A percentile compares a stretch with the other conserved stretches of the same genome.
These are phyloP conservation scores for Helicoverpa zea DNA, from an alignment of 1,140 invertebrate species.

Conservation along the genomic window DNA sequence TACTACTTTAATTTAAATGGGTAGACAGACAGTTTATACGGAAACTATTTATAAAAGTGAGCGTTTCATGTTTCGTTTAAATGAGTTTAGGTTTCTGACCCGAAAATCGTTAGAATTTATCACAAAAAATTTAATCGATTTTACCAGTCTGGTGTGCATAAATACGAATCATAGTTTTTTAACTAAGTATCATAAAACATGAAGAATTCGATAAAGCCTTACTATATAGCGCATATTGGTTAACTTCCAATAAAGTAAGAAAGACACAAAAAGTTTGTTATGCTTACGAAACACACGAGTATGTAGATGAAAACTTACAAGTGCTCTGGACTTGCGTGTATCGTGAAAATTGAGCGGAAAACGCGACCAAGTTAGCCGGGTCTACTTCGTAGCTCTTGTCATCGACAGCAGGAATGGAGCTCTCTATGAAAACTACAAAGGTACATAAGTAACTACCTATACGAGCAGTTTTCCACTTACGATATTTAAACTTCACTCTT, in stretches of 20 bases:
- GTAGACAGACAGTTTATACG: constrained; percentile 7
- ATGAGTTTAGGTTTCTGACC: constrained; percentile 59
- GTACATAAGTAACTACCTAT: too few relatives aligned
- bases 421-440: background rate
- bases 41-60: constrained; percentile 38
- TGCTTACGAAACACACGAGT: background rate
- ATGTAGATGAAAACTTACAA: constrained; percentile 36
- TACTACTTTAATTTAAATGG: background rate
- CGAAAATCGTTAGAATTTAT: constrained; percentile 55
- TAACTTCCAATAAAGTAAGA: background rate
- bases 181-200: constrained; percentile 31
- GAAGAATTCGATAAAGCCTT: constrained; percentile 19
- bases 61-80: constrained; percentile 54
- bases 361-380: constrained; percentile 1
- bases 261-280: background rate
- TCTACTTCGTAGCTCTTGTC: background rate
- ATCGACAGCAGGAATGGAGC: background rate
- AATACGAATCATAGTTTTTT: constrained; percentile 51
- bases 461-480: background rate
- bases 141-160: constrained; percentile 57
- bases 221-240: background rate
- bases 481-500: background rate
- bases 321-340: constrained; percentile 13
- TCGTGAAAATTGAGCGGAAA: constrained; percentile 31
- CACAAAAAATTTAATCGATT: constrained; percentile 61